Base-by-base conservation (phyloP, 2,113 vertebrate genomes). In the Leucosticte australis region DNA sequence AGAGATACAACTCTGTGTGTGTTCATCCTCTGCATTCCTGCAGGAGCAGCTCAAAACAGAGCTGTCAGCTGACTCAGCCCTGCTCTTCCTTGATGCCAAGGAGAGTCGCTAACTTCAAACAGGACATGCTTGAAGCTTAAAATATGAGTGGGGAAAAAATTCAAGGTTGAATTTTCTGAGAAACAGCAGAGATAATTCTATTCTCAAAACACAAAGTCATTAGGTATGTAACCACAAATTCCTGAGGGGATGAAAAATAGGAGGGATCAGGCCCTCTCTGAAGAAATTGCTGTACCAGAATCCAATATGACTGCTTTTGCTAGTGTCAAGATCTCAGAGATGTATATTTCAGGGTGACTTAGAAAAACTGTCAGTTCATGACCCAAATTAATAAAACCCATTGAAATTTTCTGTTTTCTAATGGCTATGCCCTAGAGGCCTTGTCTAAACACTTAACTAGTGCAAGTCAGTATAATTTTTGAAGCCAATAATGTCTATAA, bases 1-100 rank as follows among this genome's bases (percentile, higher is more conserved):
- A 39, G 52, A 13, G 57, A 50, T 67, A 76, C 42, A 77, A 55
- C 56, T 42, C 78, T 31, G 7, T 74, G 67, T 77, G 50, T 83
- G 41, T 63, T 86, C 90, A 89, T 75, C 86, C 82, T 86, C 75
- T 24, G 1, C 62, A 47, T 73, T 94, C 77, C 75, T 93, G 76
- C 44, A 92, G 88, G 84, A 96, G 80, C 64, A 63, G 65, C 73
- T 94, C 86, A 76, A 39, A 90, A 69, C 76, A 92, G 74, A 89
- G 30, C 28, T 0, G 0, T 71, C 87, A 53, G 60, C 62, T 86
- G 87, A 79, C 94, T 86, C 64, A 80, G 49, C 67, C 42, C 42
- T 74, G 90, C 67, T 80, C 64, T 55, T 62, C 12, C 74, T 53
- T 83, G 28, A 46, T 75, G 79, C 52, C 64, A 90, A 67, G 76